Conservation (phyloP, 2,797 vertebrate genomes). For the Smutsia temminckii region DNA sequence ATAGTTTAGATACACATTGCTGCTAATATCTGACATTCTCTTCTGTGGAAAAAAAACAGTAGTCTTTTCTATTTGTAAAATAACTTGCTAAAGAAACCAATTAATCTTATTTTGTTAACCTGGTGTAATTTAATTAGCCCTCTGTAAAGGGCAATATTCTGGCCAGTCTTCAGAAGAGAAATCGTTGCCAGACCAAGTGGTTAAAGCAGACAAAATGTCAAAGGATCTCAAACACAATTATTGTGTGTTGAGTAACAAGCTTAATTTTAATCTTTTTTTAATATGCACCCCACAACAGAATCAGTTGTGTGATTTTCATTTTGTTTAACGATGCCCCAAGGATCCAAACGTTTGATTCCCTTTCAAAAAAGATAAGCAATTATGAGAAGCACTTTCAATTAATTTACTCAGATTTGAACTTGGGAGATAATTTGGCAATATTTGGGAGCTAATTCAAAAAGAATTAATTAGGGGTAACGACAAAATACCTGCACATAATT, state of each 20-base stretch:
- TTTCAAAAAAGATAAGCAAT: slow-evolving; percentile 64
- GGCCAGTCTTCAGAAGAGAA: slow-evolving; percentile 20
- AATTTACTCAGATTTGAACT: slow-evolving; percentile 69
- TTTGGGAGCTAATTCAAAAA: slow-evolving; percentile 35
- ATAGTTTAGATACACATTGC: not conserved
- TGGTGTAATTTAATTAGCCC: not conserved
- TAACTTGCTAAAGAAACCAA: not conserved
- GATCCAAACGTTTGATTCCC: slow-evolving; percentile 49
- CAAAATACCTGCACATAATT: not conserved
- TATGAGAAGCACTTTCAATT: slow-evolving; percentile 54
- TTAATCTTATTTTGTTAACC: slow-evolving; percentile 25
- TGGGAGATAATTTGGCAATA: slow-evolving; percentile 56
- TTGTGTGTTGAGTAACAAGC: slow-evolving; percentile 39
- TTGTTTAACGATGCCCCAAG: slow-evolving; percentile 66
- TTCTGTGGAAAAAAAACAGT: not conserved
- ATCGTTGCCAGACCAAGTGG: not conserved
- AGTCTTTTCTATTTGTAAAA: slow-evolving; percentile 30
- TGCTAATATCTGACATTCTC: not conserved
- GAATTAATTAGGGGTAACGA: slow-evolving; percentile 45
- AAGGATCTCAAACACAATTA: slow-evolving; percentile 28
- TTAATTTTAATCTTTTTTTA: slow-evolving; percentile 38
- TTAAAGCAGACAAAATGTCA: slow-evolving; percentile 37
- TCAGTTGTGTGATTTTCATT: slow-evolving; percentile 54
- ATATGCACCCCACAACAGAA: not conserved
- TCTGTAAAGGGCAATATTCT: not conserved